Evolutionary conservation across 2,888 invertebrate species (phyloP).

Genomic region (Gymnoscelis rufifasciata): DNA sequence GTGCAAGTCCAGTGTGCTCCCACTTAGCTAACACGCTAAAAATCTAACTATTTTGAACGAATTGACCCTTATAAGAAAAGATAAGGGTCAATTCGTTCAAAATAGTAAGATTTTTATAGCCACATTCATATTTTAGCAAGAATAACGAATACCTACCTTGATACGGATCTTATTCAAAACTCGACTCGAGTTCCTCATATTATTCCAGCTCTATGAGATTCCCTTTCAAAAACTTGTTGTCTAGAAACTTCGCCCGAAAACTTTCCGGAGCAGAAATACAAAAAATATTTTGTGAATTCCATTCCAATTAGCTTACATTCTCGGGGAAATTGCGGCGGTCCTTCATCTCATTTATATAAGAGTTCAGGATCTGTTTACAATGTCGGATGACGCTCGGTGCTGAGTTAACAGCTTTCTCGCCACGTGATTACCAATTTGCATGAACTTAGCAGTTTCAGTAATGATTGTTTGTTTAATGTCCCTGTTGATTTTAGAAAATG

Average conservation of each 20-base stretch:
- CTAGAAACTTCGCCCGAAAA: too few species aligned
- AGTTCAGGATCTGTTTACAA: conserved; percentile 54
- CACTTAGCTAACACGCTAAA: too few species aligned
- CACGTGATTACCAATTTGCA: conserved; percentile 44
- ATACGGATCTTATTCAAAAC: too few species aligned
- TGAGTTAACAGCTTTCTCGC: conserved; percentile 49
- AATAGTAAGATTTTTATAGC: not conserved
- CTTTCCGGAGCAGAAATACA: too few species aligned
- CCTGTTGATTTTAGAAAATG: conserved; percentile 20
- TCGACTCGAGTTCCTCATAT: too few species aligned
- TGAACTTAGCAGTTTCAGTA: conserved; percentile 28
- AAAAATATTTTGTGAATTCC: conserved; percentile 25
- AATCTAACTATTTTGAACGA: not conserved
- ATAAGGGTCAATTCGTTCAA: not conserved
- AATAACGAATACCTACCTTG: too few species aligned
- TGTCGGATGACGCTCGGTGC: conserved; percentile 47
- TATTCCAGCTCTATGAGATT: too few species aligned
- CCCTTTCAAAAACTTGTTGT: too few species aligned
- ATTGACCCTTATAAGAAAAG: too few species aligned
- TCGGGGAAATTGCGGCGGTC: conserved; percentile 44
- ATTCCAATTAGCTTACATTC: conserved; percentile 35
- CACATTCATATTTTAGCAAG: too few species aligned
- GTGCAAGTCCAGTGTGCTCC: too few species aligned
- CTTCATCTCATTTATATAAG: conserved; percentile 53
- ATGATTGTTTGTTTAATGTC: conserved; percentile 16